A percentile compares a stretch with the other conserved stretches of the same genome.
Evolutionary conservation across 2,888 invertebrate species (phyloP).

Genomic region (Cephalotes varians): DNA sequence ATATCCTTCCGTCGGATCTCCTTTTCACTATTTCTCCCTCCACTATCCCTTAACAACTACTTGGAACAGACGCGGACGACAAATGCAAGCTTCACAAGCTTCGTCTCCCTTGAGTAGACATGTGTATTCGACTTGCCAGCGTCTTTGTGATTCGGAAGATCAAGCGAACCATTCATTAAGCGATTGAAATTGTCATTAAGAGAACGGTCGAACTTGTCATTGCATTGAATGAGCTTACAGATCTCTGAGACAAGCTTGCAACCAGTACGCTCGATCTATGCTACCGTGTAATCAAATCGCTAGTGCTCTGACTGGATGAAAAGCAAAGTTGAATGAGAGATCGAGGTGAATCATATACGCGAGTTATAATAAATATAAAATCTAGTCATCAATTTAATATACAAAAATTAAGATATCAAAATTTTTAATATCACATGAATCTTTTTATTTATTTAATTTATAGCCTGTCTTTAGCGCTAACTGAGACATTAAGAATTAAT

Average conservation of each 20-base stretch:
- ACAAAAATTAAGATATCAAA: neutral
- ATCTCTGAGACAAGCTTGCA: slow-evolving; percentile 20
- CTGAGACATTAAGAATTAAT: neutral
- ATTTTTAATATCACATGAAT: neutral
- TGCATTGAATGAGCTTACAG: slow-evolving; percentile 21
- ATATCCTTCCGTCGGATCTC: slow-evolving; percentile 25
- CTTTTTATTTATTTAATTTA: neutral
- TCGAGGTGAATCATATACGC: neutral
- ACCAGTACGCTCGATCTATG: slow-evolving; percentile 33
- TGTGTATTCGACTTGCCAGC: slow-evolving; percentile 54
- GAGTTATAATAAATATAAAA: neutral
- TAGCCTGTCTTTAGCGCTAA: neutral
- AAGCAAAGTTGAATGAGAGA: neutral
- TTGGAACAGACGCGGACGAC: slow-evolving; percentile 63
- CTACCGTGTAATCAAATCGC: slow-evolving; percentile 38
- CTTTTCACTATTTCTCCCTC: slow-evolving; percentile 37
- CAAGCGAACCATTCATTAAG: slow-evolving; percentile 67
- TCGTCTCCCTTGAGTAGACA: slow-evolving; percentile 46
- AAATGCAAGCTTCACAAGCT: slow-evolving; percentile 40
- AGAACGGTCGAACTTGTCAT: slow-evolving; percentile 59
- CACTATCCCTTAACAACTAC: slow-evolving; percentile 51
- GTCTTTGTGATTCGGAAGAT: slow-evolving; percentile 44
- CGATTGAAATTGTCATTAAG: slow-evolving; percentile 74
- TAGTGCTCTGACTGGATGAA: neutral
- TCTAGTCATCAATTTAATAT: neutral